Conservation (phyloP, 1,140 invertebrate species). For the Temnothorax curvispinosus region DNA sequence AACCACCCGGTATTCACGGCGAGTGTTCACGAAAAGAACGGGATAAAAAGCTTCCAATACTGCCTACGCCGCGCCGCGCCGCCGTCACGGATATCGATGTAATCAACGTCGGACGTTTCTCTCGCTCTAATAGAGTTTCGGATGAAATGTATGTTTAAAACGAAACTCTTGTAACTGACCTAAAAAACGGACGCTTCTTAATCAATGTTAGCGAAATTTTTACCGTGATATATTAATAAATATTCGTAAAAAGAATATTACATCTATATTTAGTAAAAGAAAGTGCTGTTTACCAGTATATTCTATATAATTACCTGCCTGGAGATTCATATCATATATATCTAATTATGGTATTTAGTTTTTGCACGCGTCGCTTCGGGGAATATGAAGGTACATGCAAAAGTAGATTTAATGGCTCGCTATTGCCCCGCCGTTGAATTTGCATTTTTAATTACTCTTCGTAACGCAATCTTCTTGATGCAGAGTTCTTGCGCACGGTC, state of each 20-base stretch:
- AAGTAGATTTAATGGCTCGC: constrained; percentile 23
- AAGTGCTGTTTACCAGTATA: not conserved
- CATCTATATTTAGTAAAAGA: not conserved
- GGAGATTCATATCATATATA: not conserved
- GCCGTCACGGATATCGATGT: constrained; percentile 11
- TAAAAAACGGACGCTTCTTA: not conserved
- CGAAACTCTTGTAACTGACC: not conserved
- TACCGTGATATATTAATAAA: not conserved
- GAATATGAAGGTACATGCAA: not conserved
- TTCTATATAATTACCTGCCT: not conserved
- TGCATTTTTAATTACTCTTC: constrained; percentile 49
- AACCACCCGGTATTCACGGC: constrained; percentile 26
- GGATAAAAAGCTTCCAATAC: constrained; percentile 38
- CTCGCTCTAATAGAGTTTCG: not conserved
- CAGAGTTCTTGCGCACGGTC: not conserved
- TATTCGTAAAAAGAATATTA: not conserved
- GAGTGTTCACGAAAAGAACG: constrained; percentile 40
- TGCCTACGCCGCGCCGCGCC: constrained; percentile 2
- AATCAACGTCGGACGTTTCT: constrained; percentile 22
- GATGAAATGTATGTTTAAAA: not conserved
- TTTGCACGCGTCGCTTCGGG: not conserved
- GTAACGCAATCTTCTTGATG: constrained; percentile 39
- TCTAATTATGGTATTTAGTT: constrained; percentile 18
- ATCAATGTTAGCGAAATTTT: not conserved
- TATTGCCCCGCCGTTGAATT: constrained; percentile 9